Conservation (phyloP, 1,140 invertebrate species). For the Cherax quadricarinatus region DNA sequence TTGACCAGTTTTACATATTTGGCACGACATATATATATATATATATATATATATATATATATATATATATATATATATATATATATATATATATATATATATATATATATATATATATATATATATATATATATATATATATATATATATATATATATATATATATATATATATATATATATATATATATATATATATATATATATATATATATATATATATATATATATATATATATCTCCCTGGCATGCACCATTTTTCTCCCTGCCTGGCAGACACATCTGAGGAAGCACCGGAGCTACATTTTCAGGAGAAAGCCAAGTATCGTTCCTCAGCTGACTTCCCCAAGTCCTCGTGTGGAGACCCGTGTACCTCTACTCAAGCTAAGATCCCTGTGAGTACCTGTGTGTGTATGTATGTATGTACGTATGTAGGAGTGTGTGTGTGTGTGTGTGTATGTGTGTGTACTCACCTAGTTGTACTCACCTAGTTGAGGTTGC, state of each 20-base stretch:
- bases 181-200: neutral
- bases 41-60: neutral
- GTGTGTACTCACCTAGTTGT: too few relatives aligned
- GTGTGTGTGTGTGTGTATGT: too few relatives aligned
- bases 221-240: too few relatives aligned
- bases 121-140: neutral
- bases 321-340: neutral
- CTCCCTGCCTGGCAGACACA: conserved; percentile 14
- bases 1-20: too few relatives aligned
- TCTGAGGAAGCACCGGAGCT: neutral
- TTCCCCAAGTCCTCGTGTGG: conserved; percentile 48
- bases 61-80: neutral
- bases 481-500: too few relatives aligned
- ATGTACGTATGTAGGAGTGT: too few relatives aligned
- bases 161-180: neutral
- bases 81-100: neutral
- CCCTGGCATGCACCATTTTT: neutral
- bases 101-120: neutral
- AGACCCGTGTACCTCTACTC: neutral
- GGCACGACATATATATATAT: neutral
- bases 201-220: too few relatives aligned
- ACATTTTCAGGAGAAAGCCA: neutral
- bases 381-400: conserved; percentile 57
- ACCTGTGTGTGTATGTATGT: neutral
- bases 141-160: neutral